Evolutionary conservation across 2,888 invertebrate genomes (phyloP).

Genomic region (Andrena trimmerana): DNA sequence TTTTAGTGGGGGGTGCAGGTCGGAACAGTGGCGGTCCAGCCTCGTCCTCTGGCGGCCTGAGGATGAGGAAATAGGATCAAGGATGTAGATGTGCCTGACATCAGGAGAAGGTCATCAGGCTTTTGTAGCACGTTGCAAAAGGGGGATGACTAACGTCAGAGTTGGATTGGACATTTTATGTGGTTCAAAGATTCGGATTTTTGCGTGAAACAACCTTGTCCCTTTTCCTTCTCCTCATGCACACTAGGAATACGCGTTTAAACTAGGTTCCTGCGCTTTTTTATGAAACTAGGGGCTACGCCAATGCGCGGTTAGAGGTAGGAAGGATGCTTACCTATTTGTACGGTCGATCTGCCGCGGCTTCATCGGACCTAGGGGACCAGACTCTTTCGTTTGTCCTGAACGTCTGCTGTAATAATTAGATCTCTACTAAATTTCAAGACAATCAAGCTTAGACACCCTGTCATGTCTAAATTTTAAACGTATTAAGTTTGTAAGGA

Average conservation of each 20-base stretch:
- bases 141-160: background rate
- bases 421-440: background rate
- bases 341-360: constrained; percentile 77
- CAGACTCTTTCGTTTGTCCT: constrained; percentile 69
- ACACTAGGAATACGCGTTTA: constrained; percentile 39
- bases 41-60: constrained; percentile 73
- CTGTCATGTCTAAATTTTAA: too few relatives aligned
- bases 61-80: constrained; percentile 77
- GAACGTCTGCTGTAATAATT: constrained; percentile 70
- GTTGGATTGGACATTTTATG: background rate
- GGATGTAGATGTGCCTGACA: constrained; percentile 66
- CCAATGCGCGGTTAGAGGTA: background rate
- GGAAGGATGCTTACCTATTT: constrained; percentile 72
- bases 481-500: too few relatives aligned
- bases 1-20: constrained; percentile 49
- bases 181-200: background rate
- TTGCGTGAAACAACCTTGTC: constrained; percentile 59
- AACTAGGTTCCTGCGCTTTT: constrained; percentile 15
- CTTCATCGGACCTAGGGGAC: constrained; percentile 76
- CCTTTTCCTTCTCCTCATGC: constrained; percentile 80
- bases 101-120: constrained; percentile 75
- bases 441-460: too few relatives aligned
- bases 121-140: constrained; percentile 8
- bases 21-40: constrained; percentile 58
- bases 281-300: background rate